These are phyloP conservation scores for Apocheima hispidaria DNA, from an alignment of 2,888 invertebrate genomes.

Conservation along the genomic window DNA sequence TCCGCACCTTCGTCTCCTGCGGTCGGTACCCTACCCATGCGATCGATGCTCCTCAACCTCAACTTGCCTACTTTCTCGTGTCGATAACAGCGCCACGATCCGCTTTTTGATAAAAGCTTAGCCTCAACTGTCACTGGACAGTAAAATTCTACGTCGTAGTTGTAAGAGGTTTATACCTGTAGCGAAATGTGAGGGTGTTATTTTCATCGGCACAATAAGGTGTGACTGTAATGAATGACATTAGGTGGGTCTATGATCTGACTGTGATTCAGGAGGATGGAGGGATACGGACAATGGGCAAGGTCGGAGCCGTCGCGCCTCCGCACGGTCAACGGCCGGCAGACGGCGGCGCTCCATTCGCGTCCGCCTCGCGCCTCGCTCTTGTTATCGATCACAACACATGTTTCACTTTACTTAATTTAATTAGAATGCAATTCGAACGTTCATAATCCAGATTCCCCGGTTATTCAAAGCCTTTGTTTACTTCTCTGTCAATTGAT, in stretches of 20 bases:
- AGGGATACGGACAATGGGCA: slow-evolving; percentile 61
- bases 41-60: slow-evolving; percentile 8
- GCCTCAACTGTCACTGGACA: slow-evolving; percentile 39
- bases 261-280: slow-evolving; percentile 46
- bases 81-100: slow-evolving; percentile 24
- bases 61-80: not conserved
- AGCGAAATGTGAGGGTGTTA: slow-evolving; percentile 20
- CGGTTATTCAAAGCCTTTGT: slow-evolving; percentile 28
- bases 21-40: slow-evolving; percentile 66
- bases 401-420: slow-evolving; percentile 67
- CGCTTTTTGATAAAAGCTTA: slow-evolving; percentile 46
- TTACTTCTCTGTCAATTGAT: slow-evolving; percentile 23
- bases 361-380: slow-evolving; percentile 68
- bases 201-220: slow-evolving; percentile 43
- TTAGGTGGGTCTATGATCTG: slow-evolving; percentile 9
- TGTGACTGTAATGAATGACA: slow-evolving; percentile 43
- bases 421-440: slow-evolving; percentile 58
- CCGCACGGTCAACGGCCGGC: slow-evolving; percentile 79
- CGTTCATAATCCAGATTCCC: slow-evolving; percentile 19
- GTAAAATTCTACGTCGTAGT: slow-evolving; percentile 39
- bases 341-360: slow-evolving; percentile 69
- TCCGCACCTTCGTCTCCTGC: slow-evolving; percentile 82
- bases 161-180: slow-evolving; percentile 27
- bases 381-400: slow-evolving; percentile 75
- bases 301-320: slow-evolving; percentile 73